These are phyloP conservation scores for Oxygymnocypris stewartii DNA, from an alignment of 2,113 vertebrate species.

Conservation along the genomic window DNA sequence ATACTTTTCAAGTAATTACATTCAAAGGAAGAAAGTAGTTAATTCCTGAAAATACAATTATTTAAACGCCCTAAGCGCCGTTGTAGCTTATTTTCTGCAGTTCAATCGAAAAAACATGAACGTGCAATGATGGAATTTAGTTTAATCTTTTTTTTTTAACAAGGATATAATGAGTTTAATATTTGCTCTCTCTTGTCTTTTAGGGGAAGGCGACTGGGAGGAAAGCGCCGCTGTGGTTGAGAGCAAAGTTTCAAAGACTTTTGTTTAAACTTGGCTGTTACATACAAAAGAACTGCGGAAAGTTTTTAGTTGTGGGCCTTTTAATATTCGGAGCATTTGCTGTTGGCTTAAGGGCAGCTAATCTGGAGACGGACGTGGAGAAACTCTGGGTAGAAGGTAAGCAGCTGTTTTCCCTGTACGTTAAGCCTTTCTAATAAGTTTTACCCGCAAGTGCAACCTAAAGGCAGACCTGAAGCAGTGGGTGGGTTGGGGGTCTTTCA, in stretches of 20 bases:
- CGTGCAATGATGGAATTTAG: background rate
- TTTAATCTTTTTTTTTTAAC: background rate
- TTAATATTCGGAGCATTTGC: conserved; percentile 98
- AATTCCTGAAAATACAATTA: background rate
- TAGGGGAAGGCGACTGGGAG: conserved; percentile 95
- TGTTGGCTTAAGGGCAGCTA: conserved; percentile 96
- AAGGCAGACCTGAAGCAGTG: background rate
- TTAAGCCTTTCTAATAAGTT: conserved; percentile 30
- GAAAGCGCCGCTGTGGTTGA: conserved; percentile 95
- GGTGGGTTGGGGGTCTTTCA: conserved; percentile 53
- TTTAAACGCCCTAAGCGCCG: background rate
- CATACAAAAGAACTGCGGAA: conserved; percentile 99
- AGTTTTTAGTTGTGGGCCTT: conserved; percentile 97
- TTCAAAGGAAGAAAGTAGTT: background rate
- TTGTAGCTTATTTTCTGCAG: background rate
- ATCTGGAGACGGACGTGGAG: conserved; percentile 96
- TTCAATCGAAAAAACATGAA: background rate
- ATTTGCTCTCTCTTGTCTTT: conserved; percentile 70
- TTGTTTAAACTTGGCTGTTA: conserved; percentile 98
- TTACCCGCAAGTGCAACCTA: conserved; percentile 4
- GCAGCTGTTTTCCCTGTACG: conserved; percentile 54
- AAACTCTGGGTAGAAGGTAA: conserved; percentile 99
- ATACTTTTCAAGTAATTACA: background rate
- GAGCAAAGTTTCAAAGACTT: conserved; percentile 98
- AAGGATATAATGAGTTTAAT: conserved; percentile 43